phyloP scores from a whole-genome alignment of 2,113 vertebrate species.

The Zosterops hypoxanthus region DNA sequence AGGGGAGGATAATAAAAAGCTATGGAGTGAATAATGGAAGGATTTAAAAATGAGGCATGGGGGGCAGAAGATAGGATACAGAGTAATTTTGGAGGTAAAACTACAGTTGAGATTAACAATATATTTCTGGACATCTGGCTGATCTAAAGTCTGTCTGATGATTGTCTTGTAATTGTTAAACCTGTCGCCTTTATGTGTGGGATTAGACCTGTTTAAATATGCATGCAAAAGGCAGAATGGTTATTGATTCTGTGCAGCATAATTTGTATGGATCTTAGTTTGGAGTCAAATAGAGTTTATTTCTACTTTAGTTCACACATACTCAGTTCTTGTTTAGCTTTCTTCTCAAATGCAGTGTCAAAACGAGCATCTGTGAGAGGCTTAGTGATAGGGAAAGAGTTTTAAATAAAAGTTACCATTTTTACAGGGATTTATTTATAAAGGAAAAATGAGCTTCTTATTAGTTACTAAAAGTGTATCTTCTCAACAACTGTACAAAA shows the following conservation, averaged over 20 bases:
- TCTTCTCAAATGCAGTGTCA: neutral
- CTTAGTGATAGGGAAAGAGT: neutral
- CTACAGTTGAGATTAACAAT: slow-evolving; percentile 28
- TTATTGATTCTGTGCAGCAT: slow-evolving; percentile 2
- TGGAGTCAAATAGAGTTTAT: neutral
- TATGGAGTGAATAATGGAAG: slow-evolving; percentile 57
- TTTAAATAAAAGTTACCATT: neutral
- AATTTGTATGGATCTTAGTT: neutral
- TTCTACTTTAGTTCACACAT: neutral
- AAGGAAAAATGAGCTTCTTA: neutral
- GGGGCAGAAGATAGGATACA: slow-evolving; percentile 14
- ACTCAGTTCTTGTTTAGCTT: neutral
- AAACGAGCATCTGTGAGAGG: neutral
- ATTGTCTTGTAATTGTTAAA: slow-evolving; percentile 46
- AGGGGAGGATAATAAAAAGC: slow-evolving; percentile 56
- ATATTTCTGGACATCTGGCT: slow-evolving; percentile 43
- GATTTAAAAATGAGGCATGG: slow-evolving; percentile 46
- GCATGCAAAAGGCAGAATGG: neutral
- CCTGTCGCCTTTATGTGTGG: neutral
- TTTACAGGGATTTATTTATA: neutral
- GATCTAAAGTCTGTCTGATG: slow-evolving; percentile 2
- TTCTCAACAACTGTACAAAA: neutral
- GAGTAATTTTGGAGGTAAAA: neutral
- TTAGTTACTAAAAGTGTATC: neutral
- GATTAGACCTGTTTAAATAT: slow-evolving; percentile 29